Conservation (phyloP, 2,888 invertebrate genomes). For the Melieria omissa region DNA sequence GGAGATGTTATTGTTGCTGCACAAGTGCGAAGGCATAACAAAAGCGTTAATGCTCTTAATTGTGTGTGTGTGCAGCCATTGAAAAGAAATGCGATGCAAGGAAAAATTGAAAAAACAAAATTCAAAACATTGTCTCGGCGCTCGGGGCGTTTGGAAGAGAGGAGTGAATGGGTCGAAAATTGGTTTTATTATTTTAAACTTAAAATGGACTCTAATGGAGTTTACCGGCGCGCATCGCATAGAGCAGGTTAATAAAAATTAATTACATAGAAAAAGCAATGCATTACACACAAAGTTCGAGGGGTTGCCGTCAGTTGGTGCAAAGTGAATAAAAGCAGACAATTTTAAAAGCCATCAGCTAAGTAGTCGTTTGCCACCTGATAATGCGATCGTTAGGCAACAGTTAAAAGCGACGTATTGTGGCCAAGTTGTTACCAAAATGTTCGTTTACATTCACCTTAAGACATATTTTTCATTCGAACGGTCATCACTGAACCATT, state of each 20-base stretch:
- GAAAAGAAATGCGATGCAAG: slow-evolving; percentile 8
- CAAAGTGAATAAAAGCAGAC: no score
- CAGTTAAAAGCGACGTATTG: no score
- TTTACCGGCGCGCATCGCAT: background rate
- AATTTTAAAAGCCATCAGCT: no score
- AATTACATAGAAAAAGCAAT: slow-evolving; percentile 34
- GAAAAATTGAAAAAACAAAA: background rate
- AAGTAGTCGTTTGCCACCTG: no score
- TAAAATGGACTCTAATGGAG: slow-evolving; percentile 24
- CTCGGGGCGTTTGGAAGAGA: background rate
- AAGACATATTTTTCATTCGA: no score
- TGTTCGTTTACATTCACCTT: no score
- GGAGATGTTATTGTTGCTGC: background rate
- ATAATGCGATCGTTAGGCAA: no score
- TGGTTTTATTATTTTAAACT: slow-evolving; percentile 34
- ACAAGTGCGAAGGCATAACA: slow-evolving; percentile 30
- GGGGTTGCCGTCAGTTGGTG: no score
- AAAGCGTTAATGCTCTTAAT: slow-evolving; percentile 39
- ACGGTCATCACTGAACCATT: no score
- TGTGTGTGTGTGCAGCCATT: slow-evolving; percentile 23
- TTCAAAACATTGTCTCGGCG: background rate
- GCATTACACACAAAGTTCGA: no score
- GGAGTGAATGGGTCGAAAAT: slow-evolving; percentile 12
- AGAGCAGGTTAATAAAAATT: slow-evolving; percentile 16
- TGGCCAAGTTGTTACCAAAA: no score